Conservation (phyloP, 35 echinoderm and acorn worm species). For the Apostichopus californicus region DNA sequence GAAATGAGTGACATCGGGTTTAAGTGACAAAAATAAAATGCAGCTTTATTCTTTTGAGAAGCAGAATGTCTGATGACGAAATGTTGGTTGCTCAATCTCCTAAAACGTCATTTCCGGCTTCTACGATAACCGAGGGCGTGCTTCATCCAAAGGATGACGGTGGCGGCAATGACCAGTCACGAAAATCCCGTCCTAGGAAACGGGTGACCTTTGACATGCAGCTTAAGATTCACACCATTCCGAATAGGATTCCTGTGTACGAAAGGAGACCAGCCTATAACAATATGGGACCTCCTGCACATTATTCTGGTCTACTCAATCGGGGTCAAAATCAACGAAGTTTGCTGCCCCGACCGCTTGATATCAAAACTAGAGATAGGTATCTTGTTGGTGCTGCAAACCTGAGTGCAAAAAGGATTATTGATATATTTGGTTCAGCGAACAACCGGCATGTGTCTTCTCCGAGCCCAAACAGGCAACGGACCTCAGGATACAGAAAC, state of each 20-base stretch:
- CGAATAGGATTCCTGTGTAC: conserved; percentile 86
- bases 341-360: conserved; percentile 73
- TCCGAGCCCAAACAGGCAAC: not conserved
- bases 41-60: not conserved
- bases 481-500: not conserved
- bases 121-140: not conserved
- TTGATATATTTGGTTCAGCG: conserved; percentile 75
- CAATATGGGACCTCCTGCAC: not conserved
- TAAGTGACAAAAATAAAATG: not conserved
- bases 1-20: no score
- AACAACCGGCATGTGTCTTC: conserved; percentile 14
- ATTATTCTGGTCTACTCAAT: conserved; percentile 6
- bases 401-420: conserved; percentile 73
- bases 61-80: conserved; percentile 9
- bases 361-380: conserved; percentile 59
- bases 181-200: conserved; percentile 38
- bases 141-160: not conserved
- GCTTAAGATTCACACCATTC: conserved; percentile 86
- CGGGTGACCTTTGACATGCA: conserved; percentile 94
- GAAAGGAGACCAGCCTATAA: conserved; percentile 81
- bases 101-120: not conserved
- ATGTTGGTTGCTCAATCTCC: conserved; percentile 26
- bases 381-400: conserved; percentile 71
- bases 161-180: not conserved
- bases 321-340: conserved; percentile 38